These are phyloP conservation scores for Trichoplusia ni DNA, from an alignment of 1,140 invertebrate species.

Conservation along the genomic window DNA sequence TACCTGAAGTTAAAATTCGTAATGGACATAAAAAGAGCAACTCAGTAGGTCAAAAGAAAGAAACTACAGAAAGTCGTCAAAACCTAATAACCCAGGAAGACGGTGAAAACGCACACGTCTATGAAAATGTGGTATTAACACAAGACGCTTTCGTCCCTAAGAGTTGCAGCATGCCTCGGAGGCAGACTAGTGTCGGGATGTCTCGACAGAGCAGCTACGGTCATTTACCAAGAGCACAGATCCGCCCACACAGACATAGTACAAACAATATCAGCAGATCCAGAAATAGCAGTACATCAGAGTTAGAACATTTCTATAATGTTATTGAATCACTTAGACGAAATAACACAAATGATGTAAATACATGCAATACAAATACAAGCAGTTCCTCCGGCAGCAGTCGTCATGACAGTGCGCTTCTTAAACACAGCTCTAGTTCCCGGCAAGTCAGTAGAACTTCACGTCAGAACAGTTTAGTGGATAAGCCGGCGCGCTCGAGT, in stretches of 20 bases:
- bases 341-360: conserved; percentile 39
- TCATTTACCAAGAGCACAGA: conserved; percentile 61
- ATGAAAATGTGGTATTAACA: conserved; percentile 72
- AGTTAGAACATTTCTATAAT: conserved; percentile 67
- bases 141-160: conserved; percentile 62
- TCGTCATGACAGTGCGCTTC: conserved; percentile 35
- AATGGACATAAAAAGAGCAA: conserved; percentile 76
- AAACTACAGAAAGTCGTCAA: conserved; percentile 75
- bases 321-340: conserved; percentile 62
- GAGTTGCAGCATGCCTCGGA: conserved; percentile 76
- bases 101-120: conserved; percentile 69
- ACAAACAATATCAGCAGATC: conserved; percentile 59
- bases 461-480: conserved; percentile 62
- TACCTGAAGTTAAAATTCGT: conserved; percentile 58
- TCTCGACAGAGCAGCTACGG: conserved; percentile 66
- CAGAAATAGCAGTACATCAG: conserved; percentile 50
- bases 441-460: conserved; percentile 36
- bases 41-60: conserved; percentile 72
- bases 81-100: conserved; percentile 76
- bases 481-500: conserved; percentile 43
- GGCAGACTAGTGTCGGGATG: conserved; percentile 54
- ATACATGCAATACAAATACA: conserved; percentile 54
- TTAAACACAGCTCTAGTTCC: conserved; percentile 29
- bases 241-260: conserved; percentile 61
- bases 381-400: conserved; percentile 62